Percentiles rank a stretch among this genome's conserved stretches.
phyloP scores from a whole-genome alignment of 2,113 vertebrate species.

The Boulengerochromis microlepis region DNA sequence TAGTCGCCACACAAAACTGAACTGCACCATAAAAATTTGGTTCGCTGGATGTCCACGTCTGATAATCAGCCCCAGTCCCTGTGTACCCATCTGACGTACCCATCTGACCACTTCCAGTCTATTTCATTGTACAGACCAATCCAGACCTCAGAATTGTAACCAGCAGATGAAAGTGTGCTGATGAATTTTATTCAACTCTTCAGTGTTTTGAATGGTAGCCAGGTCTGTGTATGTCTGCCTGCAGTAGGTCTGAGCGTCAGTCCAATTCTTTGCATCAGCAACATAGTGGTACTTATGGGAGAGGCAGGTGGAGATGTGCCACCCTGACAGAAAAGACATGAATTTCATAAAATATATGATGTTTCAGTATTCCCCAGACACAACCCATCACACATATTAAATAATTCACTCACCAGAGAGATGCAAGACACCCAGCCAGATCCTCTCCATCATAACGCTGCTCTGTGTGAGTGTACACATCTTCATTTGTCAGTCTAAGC shows the following conservation, averaged over 20 bases:
- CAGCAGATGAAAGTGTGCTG: too few relatives aligned
- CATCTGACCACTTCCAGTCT: too few relatives aligned
- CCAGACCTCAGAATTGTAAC: too few relatives aligned
- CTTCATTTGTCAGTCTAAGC: neutral
- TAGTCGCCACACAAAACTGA: neutral
- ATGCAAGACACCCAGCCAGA: neutral
- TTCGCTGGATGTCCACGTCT: fast-evolving
- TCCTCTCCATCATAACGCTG: neutral
- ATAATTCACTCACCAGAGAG: neutral
- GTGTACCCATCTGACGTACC: too few relatives aligned
- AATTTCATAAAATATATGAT: neutral
- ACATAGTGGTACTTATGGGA: too few relatives aligned
- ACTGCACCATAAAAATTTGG: fast-evolving
- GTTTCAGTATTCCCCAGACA: neutral
- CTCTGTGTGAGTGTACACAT: neutral
- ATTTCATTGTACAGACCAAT: too few relatives aligned
- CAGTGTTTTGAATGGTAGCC: too few relatives aligned
- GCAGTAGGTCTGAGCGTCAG: too few relatives aligned
- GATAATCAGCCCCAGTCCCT: too few relatives aligned
- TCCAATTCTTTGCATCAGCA: too few relatives aligned
- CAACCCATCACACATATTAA: neutral
- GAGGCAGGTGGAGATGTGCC: neutral
- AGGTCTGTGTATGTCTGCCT: too few relatives aligned
- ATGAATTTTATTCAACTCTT: too few relatives aligned
- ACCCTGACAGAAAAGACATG: neutral